These are phyloP conservation scores for Zaprionus bogoriensis DNA, from an alignment of 2,888 invertebrate species.

Conservation along the genomic window DNA sequence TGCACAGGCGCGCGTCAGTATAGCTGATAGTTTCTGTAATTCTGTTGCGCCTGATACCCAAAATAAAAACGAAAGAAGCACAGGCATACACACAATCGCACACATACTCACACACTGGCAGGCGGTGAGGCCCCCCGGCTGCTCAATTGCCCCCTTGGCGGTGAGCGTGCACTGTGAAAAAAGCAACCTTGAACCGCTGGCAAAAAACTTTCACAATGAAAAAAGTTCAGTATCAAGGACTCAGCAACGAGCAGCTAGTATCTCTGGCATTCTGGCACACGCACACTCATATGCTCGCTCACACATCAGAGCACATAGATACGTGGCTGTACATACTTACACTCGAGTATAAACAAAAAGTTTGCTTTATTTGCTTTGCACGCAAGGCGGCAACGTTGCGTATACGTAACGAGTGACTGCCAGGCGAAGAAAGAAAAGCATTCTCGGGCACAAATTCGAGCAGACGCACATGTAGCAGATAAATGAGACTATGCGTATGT, in stretches of 20 bases:
- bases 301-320: neutral
- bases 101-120: conserved; percentile 22
- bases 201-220: conserved; percentile 77
- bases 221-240: conserved; percentile 77
- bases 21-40: conserved; percentile 26
- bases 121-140: conserved; percentile 24
- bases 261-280: conserved; percentile 21
- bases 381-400: conserved; percentile 53
- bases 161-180: conserved; percentile 18
- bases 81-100: neutral
- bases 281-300: neutral
- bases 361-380: conserved; percentile 51
- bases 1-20: neutral
- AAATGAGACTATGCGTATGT: neutral
- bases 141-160: neutral
- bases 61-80: conserved; percentile 23
- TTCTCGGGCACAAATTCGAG: conserved; percentile 1
- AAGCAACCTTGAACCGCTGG: conserved; percentile 68
- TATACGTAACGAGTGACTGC: conserved; percentile 63
- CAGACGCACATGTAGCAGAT: neutral
- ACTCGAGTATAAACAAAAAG: conserved; percentile 35
- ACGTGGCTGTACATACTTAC: neutral
- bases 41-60: conserved; percentile 62
- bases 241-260: conserved; percentile 61
- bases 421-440: conserved; percentile 30